phyloP scores from a whole-genome alignment of 1,140 invertebrate genomes.

The Drosophila sechellia region DNA sequence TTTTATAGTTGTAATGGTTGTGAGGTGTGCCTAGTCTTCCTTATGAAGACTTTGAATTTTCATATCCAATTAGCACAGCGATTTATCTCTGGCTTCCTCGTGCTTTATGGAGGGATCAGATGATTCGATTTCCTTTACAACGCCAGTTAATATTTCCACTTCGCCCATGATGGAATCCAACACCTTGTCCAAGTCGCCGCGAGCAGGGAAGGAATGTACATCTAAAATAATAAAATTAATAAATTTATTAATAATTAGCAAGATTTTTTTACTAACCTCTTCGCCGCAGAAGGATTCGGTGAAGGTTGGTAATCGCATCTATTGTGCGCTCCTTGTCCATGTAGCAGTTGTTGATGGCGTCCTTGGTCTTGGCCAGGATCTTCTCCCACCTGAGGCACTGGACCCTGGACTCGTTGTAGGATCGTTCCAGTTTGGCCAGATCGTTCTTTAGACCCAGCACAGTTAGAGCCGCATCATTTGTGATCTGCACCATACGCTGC shows the following conservation, averaged over 20 bases:
- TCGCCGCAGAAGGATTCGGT: conserved; percentile 58
- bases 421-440: conserved; percentile 64
- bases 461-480: conserved; percentile 73
- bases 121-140: conserved; percentile 48
- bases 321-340: conserved; percentile 60
- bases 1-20: neutral
- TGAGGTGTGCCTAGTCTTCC: neutral
- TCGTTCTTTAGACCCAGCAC: conserved; percentile 81
- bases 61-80: conserved; percentile 12
- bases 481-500: conserved; percentile 74
- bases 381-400: conserved; percentile 76
- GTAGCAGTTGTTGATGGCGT: conserved; percentile 40
- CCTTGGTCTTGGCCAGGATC: conserved; percentile 65
- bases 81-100: neutral
- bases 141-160: conserved; percentile 62
- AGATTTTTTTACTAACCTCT: conserved; percentile 25
- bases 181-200: conserved; percentile 37
- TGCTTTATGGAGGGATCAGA: neutral
- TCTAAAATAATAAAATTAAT: conserved; percentile 11
- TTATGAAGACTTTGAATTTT: conserved; percentile 6
- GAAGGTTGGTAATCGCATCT: conserved; percentile 59
- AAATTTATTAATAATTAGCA: neutral
- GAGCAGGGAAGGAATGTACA: neutral
- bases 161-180: conserved; percentile 75
- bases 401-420: conserved; percentile 60